These are phyloP conservation scores for Rhagoletis pomonella DNA, from an alignment of 1,140 invertebrate species.

Conservation along the genomic window DNA sequence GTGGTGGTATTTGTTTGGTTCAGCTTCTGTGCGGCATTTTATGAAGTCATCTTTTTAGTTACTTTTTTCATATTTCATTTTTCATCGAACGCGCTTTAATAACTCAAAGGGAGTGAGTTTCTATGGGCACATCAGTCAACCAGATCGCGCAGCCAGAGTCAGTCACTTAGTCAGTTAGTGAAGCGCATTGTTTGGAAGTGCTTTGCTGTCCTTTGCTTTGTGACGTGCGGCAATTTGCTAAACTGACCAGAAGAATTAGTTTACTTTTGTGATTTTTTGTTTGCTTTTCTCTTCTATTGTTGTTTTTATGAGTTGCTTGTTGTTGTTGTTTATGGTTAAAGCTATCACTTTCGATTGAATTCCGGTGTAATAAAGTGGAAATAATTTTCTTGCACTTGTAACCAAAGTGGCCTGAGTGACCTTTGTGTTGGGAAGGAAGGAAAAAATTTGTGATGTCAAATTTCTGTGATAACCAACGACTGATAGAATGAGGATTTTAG, in stretches of 20 bases:
- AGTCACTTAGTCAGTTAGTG: constrained; percentile 21
- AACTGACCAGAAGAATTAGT: constrained; percentile 57
- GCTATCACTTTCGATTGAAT: constrained; percentile 43
- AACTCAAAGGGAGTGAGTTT: background rate
- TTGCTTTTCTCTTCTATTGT: background rate
- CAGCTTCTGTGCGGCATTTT: background rate
- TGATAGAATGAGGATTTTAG: too few relatives aligned
- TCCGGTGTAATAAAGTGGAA: constrained; percentile 51
- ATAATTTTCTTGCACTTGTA: constrained; percentile 42
- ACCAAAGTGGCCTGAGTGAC: background rate
- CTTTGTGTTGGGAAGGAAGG: too few relatives aligned
- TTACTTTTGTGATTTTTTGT: constrained; percentile 49
- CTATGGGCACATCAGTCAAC: constrained; percentile 11
- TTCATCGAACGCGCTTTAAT: background rate
- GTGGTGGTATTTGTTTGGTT: background rate
- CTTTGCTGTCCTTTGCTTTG: constrained; percentile 8
- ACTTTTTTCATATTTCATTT: background rate
- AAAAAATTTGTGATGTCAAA: too few relatives aligned
- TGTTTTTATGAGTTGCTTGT: background rate
- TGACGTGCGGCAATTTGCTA: constrained; percentile 53
- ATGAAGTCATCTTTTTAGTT: constrained; percentile 47
- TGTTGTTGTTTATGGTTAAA: constrained; percentile 19
- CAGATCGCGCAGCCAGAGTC: background rate
- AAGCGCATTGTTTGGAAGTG: constrained; percentile 36
- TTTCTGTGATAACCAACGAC: background rate